Conservation (phyloP, 2,888 invertebrate species). For the Aphrophora alni region DNA sequence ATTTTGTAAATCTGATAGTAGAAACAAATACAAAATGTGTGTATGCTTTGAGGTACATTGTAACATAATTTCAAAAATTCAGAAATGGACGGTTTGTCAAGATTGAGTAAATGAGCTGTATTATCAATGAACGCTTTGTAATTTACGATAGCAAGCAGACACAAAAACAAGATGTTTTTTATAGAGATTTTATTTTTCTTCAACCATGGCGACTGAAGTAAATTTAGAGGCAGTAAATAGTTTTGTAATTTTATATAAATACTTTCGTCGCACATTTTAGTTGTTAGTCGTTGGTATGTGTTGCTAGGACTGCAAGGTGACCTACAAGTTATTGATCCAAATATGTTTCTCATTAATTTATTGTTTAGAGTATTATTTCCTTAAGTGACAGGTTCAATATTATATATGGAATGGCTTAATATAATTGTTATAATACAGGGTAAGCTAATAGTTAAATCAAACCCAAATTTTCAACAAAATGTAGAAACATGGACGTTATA, state of each 20-base stretch:
- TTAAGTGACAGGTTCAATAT: no score
- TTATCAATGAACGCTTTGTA: not conserved
- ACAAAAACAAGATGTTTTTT: not conserved
- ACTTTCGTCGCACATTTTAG: not conserved
- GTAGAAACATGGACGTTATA: no score
- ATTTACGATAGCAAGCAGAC: not conserved
- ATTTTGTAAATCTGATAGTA: not conserved
- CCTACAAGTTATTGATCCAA: no score
- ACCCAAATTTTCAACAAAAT: no score
- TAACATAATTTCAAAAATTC: no score
- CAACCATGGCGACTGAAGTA: not conserved
- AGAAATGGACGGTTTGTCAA: not conserved
- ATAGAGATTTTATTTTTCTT: not conserved
- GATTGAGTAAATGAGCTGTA: not conserved
- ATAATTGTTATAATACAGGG: no score
- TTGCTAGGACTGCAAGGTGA: no score
- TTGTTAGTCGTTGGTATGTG: no score
- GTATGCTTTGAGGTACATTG: not conserved
- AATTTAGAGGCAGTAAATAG: not conserved
- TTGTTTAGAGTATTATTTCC: no score
- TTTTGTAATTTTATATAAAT: not conserved
- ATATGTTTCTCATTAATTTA: no score
- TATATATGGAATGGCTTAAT: no score
- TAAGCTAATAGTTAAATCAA: no score
- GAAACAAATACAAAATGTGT: not conserved